These are phyloP conservation scores for human DNA, from an alignment of 2,113 vertebrate species.

Conservation along the genomic window GRCh38 chr19:4885001-4885500, in stretches of 20 bases:
- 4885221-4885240: background rate
- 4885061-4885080: background rate
- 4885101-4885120: background rate
- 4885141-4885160: background rate
- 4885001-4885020: fast-evolving
- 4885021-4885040: too few relatives aligned
- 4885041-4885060: background rate
- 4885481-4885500: too few relatives aligned
- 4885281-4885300: background rate
- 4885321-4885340: background rate
- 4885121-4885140: background rate
- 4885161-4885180: background rate
- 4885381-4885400: too few relatives aligned
- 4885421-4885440: too few relatives aligned
- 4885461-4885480: too few relatives aligned
- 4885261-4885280: background rate
- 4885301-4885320: background rate
- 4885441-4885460: too few relatives aligned
- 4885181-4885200: background rate
- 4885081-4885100: background rate
- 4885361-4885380: too few relatives aligned
- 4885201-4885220: background rate
- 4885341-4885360: background rate
- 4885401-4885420: too few relatives aligned
- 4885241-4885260: background rate